Evolutionary conservation across 2,888 invertebrate species (phyloP).

Genomic region (Calameuta filiformis): DNA sequence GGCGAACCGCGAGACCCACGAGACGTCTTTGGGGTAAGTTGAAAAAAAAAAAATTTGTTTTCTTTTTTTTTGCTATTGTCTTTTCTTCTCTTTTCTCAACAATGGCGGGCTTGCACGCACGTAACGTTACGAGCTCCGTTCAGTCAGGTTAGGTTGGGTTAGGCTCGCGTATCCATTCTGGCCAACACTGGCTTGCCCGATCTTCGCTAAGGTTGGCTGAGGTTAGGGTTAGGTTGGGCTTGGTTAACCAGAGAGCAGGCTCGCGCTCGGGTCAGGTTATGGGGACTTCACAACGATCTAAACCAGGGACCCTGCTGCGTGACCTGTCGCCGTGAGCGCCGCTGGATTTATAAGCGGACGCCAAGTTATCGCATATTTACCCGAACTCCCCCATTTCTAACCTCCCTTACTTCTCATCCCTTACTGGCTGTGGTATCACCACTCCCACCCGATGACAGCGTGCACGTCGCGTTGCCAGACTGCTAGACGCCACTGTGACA

Average conservation of each 20-base stretch:
- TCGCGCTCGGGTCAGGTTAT: not conserved
- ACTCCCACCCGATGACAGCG: conserved; percentile 47
- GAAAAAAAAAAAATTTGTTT: no score
- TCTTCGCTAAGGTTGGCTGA: not conserved
- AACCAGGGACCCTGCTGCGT: conserved; percentile 53
- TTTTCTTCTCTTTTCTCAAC: not conserved
- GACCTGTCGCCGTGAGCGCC: conserved; percentile 64
- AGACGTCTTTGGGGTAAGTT: not conserved
- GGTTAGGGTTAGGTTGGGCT: not conserved
- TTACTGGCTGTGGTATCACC: conserved; percentile 24
- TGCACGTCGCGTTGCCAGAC: conserved; percentile 42
- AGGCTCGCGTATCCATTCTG: not conserved
- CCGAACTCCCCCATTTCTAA: conserved; percentile 22
- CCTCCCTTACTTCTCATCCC: conserved; percentile 26
- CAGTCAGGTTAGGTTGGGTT: not conserved
- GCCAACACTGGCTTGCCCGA: not conserved
- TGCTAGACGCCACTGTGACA: conserved; percentile 39
- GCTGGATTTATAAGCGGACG: conserved; percentile 64
- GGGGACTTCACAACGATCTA: conserved; percentile 6
- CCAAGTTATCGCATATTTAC: conserved; percentile 66
- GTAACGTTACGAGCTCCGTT: not conserved
- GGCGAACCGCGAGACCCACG: rapidly evolving
- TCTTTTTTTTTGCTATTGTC: no score
- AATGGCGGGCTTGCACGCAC: not conserved
- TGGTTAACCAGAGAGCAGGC: not conserved